Conservation (phyloP, 2,888 invertebrate genomes). For the Drosophila lacicola region DNA sequence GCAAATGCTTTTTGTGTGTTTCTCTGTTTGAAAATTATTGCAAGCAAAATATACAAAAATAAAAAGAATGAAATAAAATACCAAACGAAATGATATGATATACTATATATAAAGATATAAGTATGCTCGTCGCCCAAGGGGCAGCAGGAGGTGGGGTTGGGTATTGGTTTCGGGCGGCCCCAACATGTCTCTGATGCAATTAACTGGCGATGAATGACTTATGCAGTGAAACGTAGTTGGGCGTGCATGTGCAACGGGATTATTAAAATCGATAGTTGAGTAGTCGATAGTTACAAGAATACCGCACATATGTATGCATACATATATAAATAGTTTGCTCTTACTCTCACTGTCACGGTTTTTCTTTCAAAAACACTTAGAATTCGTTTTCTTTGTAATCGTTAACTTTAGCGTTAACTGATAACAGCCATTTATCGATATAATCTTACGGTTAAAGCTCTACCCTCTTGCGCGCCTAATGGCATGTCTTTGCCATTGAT, state of each 20-base stretch:
- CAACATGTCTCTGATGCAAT: slow-evolving; percentile 69
- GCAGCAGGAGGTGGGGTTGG: neutral
- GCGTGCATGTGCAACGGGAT: neutral
- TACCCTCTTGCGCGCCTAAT: too few species aligned
- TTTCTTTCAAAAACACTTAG: neutral
- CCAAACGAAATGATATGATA: slow-evolving; percentile 28
- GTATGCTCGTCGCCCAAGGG: slow-evolving; percentile 10
- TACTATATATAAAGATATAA: slow-evolving; percentile 6
- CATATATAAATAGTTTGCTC: too few species aligned
- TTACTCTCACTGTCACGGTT: neutral
- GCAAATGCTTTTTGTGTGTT: slow-evolving; percentile 81
- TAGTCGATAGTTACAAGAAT: slow-evolving; percentile 35
- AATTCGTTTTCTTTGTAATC: neutral
- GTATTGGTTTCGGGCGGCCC: slow-evolving; percentile 31
- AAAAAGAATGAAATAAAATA: slow-evolving; percentile 23
- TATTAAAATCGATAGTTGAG: slow-evolving; percentile 6
- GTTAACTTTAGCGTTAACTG: too few species aligned
- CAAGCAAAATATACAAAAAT: slow-evolving; percentile 60
- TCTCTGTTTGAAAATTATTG: slow-evolving; percentile 79
- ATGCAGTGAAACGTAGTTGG: slow-evolving; percentile 21
- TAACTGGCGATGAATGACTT: slow-evolving; percentile 65
- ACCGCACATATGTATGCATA: too few species aligned
- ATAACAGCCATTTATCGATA: neutral
- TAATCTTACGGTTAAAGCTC: too few species aligned
- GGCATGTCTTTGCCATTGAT: too few species aligned